phyloP scores from a whole-genome alignment of 92 coral and sea anemone genomes.

The Epizoanthus scotinus region DNA sequence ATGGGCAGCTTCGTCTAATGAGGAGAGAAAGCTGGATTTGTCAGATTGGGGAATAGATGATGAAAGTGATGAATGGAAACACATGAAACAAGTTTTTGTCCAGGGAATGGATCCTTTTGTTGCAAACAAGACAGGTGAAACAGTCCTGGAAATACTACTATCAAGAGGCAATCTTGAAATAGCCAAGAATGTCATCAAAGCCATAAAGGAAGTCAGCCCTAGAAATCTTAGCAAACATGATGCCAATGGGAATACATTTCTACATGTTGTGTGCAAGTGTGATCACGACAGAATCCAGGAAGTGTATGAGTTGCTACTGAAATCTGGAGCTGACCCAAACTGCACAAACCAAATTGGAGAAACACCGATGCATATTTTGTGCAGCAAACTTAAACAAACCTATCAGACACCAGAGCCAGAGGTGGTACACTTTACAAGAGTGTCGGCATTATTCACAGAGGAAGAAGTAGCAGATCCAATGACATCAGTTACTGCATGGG shows the following conservation, averaged over 20 bases:
- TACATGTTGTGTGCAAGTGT: conserved; percentile 10
- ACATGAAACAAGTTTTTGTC: neutral
- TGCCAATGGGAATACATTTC: neutral
- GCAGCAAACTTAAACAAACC: neutral
- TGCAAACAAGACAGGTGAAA: neutral
- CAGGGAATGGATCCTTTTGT: neutral
- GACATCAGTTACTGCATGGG: neutral
- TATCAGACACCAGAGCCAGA: neutral
- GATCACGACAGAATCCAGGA: neutral
- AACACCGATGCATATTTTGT: neutral
- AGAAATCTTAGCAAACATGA: neutral
- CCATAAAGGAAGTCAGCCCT: neutral
- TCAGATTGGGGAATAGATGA: neutral
- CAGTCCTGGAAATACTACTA: neutral
- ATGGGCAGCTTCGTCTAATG: neutral
- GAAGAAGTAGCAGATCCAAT: neutral
- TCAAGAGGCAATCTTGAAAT: neutral
- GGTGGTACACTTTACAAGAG: neutral
- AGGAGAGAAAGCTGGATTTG: too few species aligned
- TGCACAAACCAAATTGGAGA: neutral
- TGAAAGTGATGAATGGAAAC: neutral
- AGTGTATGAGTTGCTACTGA: neutral
- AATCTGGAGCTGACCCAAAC: neutral
- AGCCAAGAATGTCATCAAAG: neutral
- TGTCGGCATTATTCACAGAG: too few species aligned